Base-by-base conservation (phyloP, 2,113 vertebrate species). In the Mesoclemmys tuberculata region DNA sequence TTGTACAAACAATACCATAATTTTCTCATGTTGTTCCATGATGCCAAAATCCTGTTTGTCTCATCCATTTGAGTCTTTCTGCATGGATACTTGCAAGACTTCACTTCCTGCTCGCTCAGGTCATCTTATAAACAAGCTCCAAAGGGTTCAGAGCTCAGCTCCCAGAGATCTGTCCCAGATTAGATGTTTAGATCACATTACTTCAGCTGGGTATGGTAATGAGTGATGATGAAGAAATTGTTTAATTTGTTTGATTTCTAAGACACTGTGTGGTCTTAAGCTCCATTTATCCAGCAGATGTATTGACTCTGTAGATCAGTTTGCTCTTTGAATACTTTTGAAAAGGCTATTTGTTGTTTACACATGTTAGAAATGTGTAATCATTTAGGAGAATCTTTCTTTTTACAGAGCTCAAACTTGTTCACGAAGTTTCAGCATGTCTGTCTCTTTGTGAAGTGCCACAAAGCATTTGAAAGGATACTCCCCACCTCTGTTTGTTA, bases 131-230 rank as follows among this genome's bases (percentile, higher is more conserved):
- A 84, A 93, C 19, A 8, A 86, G 22, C 38, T 90, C n/a, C 27
- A 84, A 81, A 90, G 6, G 3, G 18, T 87, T 94, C 87, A 61
- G 13, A 75, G 41, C 2, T 84, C 64, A 84, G 29, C 61, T 49
- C 87, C 22, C 14, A 90, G 51, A 81, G 3, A 44, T 90, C 78
- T 93, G 80, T 64, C 91, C 82, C 46, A 91, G 56, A 48, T 82
- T 22, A 58, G 5, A 29, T 21, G 51, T 4, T 89, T 75, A 44
- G 74, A 18, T 91, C 77, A 35, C 0, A 0, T 93, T 64, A 38
- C 52, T 56, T 18, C 24, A 82, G 80, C 44, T 27, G 22, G 51
- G 56, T 46, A 92, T 2, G 44, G 35, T 55, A 79, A 87, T 38
- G 49, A 29, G 64, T 35, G 0, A 0, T 13, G 27, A 11, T 48